Conservation (phyloP, 2,113 vertebrate species). For the Orthonyx spaldingii region DNA sequence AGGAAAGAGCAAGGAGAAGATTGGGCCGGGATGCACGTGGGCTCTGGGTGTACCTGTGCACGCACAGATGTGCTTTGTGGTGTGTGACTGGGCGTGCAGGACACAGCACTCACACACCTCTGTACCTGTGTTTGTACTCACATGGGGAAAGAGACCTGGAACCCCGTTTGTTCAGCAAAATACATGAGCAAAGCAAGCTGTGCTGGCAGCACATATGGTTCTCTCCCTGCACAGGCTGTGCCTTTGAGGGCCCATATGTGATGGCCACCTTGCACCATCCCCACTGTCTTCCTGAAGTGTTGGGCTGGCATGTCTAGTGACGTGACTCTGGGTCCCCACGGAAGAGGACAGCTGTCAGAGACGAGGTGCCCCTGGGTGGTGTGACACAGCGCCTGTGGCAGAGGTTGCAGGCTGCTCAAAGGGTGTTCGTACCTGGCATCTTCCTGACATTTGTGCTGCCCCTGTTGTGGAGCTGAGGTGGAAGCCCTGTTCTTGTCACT, state of each 20-base stretch:
- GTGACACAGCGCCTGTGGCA: neutral
- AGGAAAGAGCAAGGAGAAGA: neutral
- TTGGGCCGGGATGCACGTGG: neutral
- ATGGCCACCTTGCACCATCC: neutral
- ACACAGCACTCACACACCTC: neutral
- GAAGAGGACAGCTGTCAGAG: neutral
- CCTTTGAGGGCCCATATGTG: neutral
- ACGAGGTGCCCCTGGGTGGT: accelerated
- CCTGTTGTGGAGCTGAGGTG: neutral
- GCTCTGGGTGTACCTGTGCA: neutral
- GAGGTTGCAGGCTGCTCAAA: neutral
- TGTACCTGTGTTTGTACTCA: neutral
- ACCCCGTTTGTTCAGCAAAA: neutral
- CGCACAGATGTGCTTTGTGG: neutral
- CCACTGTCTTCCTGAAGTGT: neutral
- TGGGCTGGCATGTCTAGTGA: neutral
- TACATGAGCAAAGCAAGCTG: neutral
- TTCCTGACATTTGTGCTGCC: neutral
- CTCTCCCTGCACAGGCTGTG: neutral
- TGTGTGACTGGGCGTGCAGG: neutral
- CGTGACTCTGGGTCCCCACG: accelerated
- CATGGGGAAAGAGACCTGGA: neutral
- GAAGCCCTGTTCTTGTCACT: neutral
- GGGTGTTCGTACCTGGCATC: too few species aligned
- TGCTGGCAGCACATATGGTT: neutral